phyloP scores from a whole-genome alignment of 2,888 invertebrate species.

The Brachyptera risi region DNA sequence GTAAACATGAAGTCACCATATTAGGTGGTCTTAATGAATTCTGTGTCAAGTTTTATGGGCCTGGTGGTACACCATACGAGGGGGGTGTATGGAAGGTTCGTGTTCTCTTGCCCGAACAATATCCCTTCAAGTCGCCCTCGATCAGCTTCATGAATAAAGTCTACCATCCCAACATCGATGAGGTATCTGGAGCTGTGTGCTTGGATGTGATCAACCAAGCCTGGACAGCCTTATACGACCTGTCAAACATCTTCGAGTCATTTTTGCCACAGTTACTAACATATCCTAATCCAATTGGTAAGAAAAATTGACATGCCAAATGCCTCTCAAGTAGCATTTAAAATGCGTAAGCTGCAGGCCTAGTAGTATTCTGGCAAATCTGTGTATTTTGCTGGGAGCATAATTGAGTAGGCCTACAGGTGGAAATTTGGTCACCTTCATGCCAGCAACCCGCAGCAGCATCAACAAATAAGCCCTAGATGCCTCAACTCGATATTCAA shows the following conservation, averaged over 20 bases:
- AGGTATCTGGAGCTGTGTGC: conserved; percentile 61
- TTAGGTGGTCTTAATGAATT: conserved; percentile 60
- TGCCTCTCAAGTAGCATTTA: no score
- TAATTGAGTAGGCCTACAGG: no score
- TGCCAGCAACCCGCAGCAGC: no score
- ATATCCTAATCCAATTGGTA: conserved; percentile 99
- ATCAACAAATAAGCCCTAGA: no score
- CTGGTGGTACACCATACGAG: conserved; percentile 58
- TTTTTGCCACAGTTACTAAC: conserved; percentile 98
- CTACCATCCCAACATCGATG: conserved; percentile 63
- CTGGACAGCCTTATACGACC: conserved; percentile 62
- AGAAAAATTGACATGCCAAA: no score
- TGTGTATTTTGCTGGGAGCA: no score
- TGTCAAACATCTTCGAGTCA: conserved; percentile 99
- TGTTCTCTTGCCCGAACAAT: conserved; percentile 61
- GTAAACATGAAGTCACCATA: conserved; percentile 60
- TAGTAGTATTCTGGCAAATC: no score
- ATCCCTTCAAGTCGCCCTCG: conserved; percentile 66
- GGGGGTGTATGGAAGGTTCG: conserved; percentile 62
- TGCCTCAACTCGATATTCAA: no score
- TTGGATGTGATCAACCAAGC: conserved; percentile 63
- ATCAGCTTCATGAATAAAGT: conserved; percentile 62
- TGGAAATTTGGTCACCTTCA: no score
- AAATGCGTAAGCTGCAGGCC: no score
- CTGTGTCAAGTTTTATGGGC: conserved; percentile 61